A percentile compares a stretch with the other conserved stretches of the same genome.
Evolutionary conservation across 2,888 invertebrate species (phyloP).

Genomic region (Villa cingulata): DNA sequence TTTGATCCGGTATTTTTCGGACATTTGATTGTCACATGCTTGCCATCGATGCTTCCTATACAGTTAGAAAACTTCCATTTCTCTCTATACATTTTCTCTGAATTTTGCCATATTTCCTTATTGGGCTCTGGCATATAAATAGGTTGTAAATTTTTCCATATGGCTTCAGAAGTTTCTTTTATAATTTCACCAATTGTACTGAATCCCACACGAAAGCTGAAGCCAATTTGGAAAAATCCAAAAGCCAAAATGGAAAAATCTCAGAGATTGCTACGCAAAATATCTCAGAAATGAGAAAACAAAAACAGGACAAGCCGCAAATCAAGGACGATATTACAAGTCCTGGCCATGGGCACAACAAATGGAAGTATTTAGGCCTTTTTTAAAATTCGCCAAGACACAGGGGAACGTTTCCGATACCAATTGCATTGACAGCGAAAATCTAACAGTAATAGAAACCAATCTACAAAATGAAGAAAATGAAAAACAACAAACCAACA

Average conservation of each 20-base stretch:
- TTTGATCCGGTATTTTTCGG: slow-evolving; percentile 4
- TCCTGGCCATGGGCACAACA: no score
- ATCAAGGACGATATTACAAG: no score
- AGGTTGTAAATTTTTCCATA: background rate
- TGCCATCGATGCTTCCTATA: slow-evolving; percentile 2
- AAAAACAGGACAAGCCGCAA: no score
- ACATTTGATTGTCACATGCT: slow-evolving; percentile 2
- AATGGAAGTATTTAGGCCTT: no score
- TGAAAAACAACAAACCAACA: no score
- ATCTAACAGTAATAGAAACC: no score
- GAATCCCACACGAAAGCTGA: slow-evolving; percentile 2
- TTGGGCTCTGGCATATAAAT: background rate
- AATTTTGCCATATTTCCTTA: background rate
- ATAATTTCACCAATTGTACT: background rate
- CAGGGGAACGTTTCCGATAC: no score
- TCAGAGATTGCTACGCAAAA: slow-evolving; percentile 10
- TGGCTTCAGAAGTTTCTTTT: background rate
- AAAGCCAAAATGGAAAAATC: slow-evolving; percentile 8
- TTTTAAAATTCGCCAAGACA: no score
- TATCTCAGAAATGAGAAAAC: no score
- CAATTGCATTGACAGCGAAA: no score
- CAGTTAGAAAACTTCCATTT: slow-evolving; percentile 3
- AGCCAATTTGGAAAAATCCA: slow-evolving; percentile 5
- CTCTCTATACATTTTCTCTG: background rate
- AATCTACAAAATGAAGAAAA: no score